phyloP scores from a whole-genome alignment of 1,140 invertebrate genomes.

The Drosophila prosaltans region DNA sequence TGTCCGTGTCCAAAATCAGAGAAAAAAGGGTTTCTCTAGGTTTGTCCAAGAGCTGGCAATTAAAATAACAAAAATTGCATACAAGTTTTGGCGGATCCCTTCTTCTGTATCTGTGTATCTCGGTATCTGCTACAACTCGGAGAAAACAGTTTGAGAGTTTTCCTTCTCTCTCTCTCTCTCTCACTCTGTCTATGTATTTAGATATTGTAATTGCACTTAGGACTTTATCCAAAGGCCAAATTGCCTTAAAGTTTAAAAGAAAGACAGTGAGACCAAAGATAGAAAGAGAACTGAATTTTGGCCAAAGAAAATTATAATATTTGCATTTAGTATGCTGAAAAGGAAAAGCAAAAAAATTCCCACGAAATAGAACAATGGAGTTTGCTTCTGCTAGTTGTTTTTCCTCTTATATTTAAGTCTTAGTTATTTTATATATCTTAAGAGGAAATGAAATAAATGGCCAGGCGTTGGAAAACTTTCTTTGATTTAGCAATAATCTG shows the following conservation, averaged over 20 bases:
- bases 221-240: constrained; percentile 24
- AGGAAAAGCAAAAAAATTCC: background rate
- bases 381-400: background rate
- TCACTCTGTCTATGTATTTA: constrained; percentile 28
- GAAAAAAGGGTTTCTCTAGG: background rate
- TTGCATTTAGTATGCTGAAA: constrained; percentile 35
- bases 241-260: constrained; percentile 12
- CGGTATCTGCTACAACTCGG: constrained; percentile 24
- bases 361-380: background rate
- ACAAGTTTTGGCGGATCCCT: constrained; percentile 48
- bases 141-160: constrained; percentile 1
- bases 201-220: constrained; percentile 51
- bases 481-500: too few relatives aligned
- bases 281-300: background rate
- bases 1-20: constrained; percentile 26
- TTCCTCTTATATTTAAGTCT: background rate
- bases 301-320: constrained; percentile 12
- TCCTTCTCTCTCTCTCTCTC: constrained; percentile 7
- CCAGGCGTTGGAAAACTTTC: too few relatives aligned
- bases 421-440: too few relatives aligned
- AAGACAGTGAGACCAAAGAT: background rate
- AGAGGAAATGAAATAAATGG: too few relatives aligned
- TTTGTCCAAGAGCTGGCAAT: constrained; percentile 54
- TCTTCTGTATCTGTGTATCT: background rate
- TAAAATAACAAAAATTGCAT: constrained; percentile 76